Conservation (phyloP, 2,888 invertebrate genomes). For the Dioctria rufipes region DNA sequence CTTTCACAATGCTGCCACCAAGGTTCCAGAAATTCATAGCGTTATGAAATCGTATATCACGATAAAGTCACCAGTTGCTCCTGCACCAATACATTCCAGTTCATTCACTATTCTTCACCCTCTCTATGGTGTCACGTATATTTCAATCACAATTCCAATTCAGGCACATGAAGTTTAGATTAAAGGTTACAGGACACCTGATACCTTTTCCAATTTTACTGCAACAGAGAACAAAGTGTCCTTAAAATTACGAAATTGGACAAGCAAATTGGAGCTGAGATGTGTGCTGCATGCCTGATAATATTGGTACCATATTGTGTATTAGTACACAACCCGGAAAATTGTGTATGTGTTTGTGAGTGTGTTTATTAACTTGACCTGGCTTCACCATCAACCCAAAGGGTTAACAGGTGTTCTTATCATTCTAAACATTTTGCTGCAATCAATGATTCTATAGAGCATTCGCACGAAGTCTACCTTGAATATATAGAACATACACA, state of each 20-base stretch:
- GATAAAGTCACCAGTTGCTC: neutral
- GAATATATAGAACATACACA: neutral
- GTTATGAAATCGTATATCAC: neutral
- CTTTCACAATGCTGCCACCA: too few relatives aligned
- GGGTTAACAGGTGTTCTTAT: slow-evolving; percentile 13
- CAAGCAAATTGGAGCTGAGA: neutral
- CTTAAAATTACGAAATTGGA: slow-evolving; percentile 13
- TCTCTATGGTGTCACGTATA: neutral
- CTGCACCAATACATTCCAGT: neutral
- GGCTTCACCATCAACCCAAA: neutral
- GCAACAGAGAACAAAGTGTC: neutral
- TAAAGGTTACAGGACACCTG: slow-evolving; percentile 16
- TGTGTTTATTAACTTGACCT: neutral
- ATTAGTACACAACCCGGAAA: neutral
- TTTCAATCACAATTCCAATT: slow-evolving; percentile 30
- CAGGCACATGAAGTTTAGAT: neutral
- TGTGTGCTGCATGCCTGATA: neutral
- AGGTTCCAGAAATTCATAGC: too few relatives aligned
- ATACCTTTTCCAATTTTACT: neutral
- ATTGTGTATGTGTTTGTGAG: neutral
- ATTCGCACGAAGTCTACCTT: neutral
- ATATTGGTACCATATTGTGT: too few relatives aligned
- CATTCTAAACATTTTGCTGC: neutral
- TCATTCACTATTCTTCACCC: slow-evolving; percentile 9
- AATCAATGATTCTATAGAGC: neutral